Evolutionary conservation across 2,888 invertebrate species (phyloP).

Genomic region (Archaeoteleia sp.): DNA sequence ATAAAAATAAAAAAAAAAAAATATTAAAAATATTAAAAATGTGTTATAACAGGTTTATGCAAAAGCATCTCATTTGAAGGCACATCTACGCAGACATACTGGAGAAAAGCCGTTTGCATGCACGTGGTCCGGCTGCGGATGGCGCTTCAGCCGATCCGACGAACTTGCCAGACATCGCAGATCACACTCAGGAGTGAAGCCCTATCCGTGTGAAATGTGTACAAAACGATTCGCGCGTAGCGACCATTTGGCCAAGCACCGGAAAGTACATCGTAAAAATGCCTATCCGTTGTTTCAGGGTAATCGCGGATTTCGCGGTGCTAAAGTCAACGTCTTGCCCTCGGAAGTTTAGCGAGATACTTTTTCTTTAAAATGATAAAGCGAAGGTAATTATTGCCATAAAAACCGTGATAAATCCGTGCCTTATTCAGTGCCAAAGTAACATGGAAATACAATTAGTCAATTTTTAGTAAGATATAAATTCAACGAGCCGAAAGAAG

Average conservation of each 20-base stretch:
- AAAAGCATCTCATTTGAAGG: constrained; percentile 92
- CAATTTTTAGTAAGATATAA: constrained; percentile 31
- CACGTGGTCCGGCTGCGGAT: constrained; percentile 88
- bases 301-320: constrained; percentile 62
- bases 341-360: constrained; percentile 58
- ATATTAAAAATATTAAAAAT: background rate
- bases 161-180: constrained; percentile 93
- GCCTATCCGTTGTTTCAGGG: constrained; percentile 66
- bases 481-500: constrained; percentile 29
- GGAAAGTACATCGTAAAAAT: constrained; percentile 86
- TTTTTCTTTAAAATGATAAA: constrained; percentile 23
- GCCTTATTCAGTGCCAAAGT: constrained; percentile 32
- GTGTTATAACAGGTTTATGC: constrained; percentile 84
- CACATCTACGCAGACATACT: constrained; percentile 89
- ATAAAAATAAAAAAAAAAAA: background rate
- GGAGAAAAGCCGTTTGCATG: constrained; percentile 87
- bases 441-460: constrained; percentile 32
- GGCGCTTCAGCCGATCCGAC: constrained; percentile 96
- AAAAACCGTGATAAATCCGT: constrained; percentile 37
- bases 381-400: constrained; percentile 36
- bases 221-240: constrained; percentile 93
- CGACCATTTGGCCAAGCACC: constrained; percentile 95
- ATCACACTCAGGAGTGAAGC: constrained; percentile 96
- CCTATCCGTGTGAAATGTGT: constrained; percentile 92
- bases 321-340: constrained; percentile 63